A percentile compares a stretch with the other conserved stretches of the same genome.
phyloP scores from a whole-genome alignment of 1,140 invertebrate genomes.

The Aporrectodea caliginosa region DNA sequence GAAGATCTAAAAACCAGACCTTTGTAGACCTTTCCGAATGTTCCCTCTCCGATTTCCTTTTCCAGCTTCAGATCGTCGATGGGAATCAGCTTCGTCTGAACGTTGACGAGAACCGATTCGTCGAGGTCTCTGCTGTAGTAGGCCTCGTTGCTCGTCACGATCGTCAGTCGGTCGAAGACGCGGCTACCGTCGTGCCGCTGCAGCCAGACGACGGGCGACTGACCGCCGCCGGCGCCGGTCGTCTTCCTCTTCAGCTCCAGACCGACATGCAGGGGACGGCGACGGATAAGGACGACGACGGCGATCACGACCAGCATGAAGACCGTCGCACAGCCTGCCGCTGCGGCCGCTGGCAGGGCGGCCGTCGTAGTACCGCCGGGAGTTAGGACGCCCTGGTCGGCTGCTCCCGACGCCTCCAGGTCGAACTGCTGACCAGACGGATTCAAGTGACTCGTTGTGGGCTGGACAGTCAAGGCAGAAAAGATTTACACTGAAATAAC shows the following conservation, averaged over 20 bases:
- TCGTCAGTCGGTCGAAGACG: conserved; percentile 47
- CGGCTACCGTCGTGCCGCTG: conserved; percentile 43
- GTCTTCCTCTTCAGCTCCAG: conserved; percentile 14
- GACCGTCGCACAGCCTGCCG: neutral
- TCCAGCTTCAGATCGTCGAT: conserved; percentile 66
- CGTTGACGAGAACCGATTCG: conserved; percentile 15
- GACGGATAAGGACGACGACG: conserved; percentile 33
- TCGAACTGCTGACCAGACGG: neutral
- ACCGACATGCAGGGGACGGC: conserved; percentile 19
- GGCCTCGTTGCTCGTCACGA: conserved; percentile 48
- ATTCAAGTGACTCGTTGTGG: neutral
- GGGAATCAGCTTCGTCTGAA: conserved; percentile 38
- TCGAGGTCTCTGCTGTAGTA: conserved; percentile 38
- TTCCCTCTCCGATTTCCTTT: conserved; percentile 81
- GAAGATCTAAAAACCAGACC: no score
- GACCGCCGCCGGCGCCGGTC: conserved; percentile 33
- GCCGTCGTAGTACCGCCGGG: no score
- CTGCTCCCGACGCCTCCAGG: neutral
- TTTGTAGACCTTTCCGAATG: conserved; percentile 87
- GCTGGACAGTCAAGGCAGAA: no score
- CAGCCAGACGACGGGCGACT: conserved; percentile 16
- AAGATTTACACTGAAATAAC: neutral
- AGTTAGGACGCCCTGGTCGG: neutral
- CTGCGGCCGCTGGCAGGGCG: neutral
- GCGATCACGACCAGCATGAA: conserved; percentile 31